phyloP scores from a whole-genome alignment of 37 sponge, comb jelly and placozoan genomes.

The Ianthella basta region DNA sequence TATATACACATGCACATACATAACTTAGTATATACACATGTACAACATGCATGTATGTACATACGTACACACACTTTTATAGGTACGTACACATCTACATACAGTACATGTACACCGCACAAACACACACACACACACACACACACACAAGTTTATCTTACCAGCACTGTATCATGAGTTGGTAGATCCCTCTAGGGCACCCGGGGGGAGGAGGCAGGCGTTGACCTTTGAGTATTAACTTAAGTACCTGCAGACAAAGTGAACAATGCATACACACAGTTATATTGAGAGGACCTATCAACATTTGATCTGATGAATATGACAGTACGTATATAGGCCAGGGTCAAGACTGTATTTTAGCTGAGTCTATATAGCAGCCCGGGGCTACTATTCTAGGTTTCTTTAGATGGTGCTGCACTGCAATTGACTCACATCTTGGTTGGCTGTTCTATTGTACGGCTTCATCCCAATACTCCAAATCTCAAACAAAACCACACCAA shows the following conservation, averaged over 20 bases:
- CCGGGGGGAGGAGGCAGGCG: conserved; percentile 29
- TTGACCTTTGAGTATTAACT: conserved; percentile 1
- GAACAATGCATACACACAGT: not conserved
- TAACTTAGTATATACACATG: not conserved
- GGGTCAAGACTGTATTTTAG: not conserved
- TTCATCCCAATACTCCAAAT: too few relatives aligned
- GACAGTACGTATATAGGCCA: not conserved
- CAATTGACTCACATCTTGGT: too few relatives aligned
- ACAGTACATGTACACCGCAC: too few relatives aligned
- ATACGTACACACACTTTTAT: too few relatives aligned
- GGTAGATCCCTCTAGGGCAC: conserved; percentile 24
- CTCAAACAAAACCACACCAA: too few relatives aligned
- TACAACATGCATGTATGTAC: not conserved
- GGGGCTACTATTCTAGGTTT: too few relatives aligned
- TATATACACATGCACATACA: not conserved
- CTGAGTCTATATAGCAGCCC: too few relatives aligned
- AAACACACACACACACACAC: not conserved
- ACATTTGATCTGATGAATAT: not conserved
- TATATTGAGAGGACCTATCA: not conserved
- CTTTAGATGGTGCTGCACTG: too few relatives aligned
- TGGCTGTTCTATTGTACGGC: too few relatives aligned
- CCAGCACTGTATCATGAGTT: conserved; percentile 28
- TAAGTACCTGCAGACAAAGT: conserved; percentile 6
- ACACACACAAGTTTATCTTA: not conserved
- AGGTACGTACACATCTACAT: too few relatives aligned